Base-by-base conservation (phyloP, 2,888 invertebrate genomes). In the Hydraecia micacea region DNA sequence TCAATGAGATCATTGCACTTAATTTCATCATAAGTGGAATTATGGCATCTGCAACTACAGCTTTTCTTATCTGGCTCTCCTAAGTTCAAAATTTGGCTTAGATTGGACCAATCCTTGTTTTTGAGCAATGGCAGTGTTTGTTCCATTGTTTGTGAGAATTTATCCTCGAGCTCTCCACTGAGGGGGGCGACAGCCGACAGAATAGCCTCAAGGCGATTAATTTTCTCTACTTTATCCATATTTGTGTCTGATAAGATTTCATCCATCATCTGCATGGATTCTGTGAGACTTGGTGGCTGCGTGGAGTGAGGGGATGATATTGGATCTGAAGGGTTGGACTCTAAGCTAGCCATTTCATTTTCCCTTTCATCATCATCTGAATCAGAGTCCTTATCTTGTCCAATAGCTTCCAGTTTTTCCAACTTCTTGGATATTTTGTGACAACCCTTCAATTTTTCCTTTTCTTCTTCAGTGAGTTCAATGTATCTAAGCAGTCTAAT, bases 401-500 rank as follows among this genome's bases (percentile, higher is more conserved):
- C 98, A 86, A 98, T 97, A 86, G 98, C 98, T 95, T 99, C 99
- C 84, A 99, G 97, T 95, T 99, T 99, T 92, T 99, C 99, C 81
- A 99, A 95, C 93, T 99, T 99, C 91, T 98, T 98, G 0, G 99
- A 99, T 82, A 99, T 99, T 96, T 99, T 99, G 91, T 99, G 98
- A 73, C 98, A 98, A 60, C 98, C 98, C 94, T 99, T 99, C 32
- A 99, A 96, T 93, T 99, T 99, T 89, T 99, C 99, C 91, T 99
- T 99, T 92, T 99, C 99, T 86, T 99, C 99, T 89, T 99, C 99
- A 32, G 99, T 99, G 73, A 99, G 97, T 91, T 99, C 99, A 94
- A 99, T 97, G 95, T 99, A 99, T 91, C 98, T 98, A 84, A 99
- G 96, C 80, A 99, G 97, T 90, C 99, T 97, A 90, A 99, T 99